These are phyloP conservation scores for Drosophila tsacasi DNA, from an alignment of 1,140 invertebrate species.

Conservation along the genomic window DNA sequence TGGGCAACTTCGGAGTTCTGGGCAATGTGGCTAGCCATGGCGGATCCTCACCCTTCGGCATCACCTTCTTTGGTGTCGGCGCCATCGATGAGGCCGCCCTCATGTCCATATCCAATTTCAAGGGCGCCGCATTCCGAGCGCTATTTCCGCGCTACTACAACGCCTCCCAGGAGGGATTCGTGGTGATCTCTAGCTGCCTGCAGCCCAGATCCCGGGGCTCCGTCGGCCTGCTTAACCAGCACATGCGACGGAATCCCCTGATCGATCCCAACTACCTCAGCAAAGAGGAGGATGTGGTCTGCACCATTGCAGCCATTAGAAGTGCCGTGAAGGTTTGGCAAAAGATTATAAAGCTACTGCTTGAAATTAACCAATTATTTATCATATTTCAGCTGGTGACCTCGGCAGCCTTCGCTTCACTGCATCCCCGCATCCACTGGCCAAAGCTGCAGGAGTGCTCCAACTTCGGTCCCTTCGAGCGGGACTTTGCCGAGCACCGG, in stretches of 20 bases:
- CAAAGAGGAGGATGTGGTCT: conserved; percentile 87
- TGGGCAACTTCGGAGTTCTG: conserved; percentile 88
- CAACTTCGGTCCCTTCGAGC: conserved; percentile 77
- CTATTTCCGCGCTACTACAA: conserved; percentile 89
- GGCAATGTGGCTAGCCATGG: conserved; percentile 85
- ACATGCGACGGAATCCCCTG: conserved; percentile 87
- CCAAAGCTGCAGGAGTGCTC: conserved; percentile 88
- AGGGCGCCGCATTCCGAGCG: conserved; percentile 87
- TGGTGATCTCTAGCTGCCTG: conserved; percentile 88
- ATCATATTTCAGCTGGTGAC: conserved; percentile 74
- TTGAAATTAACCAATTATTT: neutral
- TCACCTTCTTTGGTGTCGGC: conserved; percentile 89
- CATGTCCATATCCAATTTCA: conserved; percentile 89
- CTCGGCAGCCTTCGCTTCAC: conserved; percentile 87
- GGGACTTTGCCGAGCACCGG: conserved; percentile 67
- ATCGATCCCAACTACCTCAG: conserved; percentile 92
- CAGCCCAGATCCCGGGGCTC: conserved; percentile 89
- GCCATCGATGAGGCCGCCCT: conserved; percentile 89
- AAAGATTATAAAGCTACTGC: too few species aligned
- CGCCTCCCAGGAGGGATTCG: conserved; percentile 88
- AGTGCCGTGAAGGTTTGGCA: conserved; percentile 85
- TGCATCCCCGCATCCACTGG: conserved; percentile 88
- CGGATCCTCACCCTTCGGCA: conserved; percentile 84
- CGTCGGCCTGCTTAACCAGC: conserved; percentile 86
- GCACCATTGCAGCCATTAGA: conserved; percentile 88